Conservation (phyloP, 2,113 vertebrate species). For the Uropsilus gracilis region DNA sequence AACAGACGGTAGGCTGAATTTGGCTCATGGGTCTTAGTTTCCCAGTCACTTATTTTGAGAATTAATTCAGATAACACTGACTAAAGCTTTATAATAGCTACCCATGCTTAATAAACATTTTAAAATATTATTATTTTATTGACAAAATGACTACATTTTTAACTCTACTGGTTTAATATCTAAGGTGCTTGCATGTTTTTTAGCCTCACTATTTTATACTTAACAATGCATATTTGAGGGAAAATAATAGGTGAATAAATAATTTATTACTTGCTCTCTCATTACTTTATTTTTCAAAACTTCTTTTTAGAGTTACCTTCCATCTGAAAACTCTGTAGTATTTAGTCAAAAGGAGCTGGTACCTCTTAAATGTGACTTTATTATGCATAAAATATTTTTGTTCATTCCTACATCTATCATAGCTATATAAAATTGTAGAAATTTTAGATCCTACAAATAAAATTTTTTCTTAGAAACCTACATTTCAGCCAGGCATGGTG, state of each 20-base stretch:
- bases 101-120: slow-evolving; percentile 26
- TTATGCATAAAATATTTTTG: neutral
- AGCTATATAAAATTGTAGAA: neutral
- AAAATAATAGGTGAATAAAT: neutral
- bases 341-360: neutral
- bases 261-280: slow-evolving; percentile 24
- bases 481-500: no score
- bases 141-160: slow-evolving; percentile 13
- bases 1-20: neutral
- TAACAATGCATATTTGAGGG: neutral
- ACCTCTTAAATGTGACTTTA: neutral
- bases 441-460: neutral
- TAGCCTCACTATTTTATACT: slow-evolving; percentile 17
- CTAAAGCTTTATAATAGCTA: slow-evolving; percentile 38
- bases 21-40: neutral
- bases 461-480: neutral
- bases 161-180: slow-evolving; percentile 16
- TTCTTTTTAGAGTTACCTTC: slow-evolving; percentile 4
- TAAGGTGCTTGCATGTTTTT: neutral
- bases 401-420: neutral
- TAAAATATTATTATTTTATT: slow-evolving; percentile 14
- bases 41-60: neutral
- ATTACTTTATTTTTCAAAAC: slow-evolving; percentile 7
- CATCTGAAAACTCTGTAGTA: slow-evolving; percentile 34
- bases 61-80: slow-evolving; percentile 20